These are phyloP conservation scores for Raphicerus campestris DNA, from an alignment of 2,113 vertebrate species.

Conservation along the genomic window DNA sequence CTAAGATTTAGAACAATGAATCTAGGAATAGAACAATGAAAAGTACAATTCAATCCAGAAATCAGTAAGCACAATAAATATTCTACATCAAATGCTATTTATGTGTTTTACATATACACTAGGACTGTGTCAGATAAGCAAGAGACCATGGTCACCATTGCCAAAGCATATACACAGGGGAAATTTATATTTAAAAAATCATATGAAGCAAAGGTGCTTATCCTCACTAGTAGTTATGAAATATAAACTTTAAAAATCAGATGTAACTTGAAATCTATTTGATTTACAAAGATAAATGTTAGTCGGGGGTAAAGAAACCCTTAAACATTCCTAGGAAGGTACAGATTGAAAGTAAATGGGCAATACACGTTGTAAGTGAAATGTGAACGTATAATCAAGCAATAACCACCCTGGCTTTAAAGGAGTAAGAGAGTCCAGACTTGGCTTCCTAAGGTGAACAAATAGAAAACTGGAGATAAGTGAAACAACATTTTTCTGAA, in stretches of 20 bases:
- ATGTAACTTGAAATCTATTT: neutral
- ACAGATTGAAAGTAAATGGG: neutral
- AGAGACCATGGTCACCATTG: neutral
- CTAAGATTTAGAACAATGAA: neutral
- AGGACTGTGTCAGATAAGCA: neutral
- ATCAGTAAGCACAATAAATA: neutral
- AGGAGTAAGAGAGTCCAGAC: neutral
- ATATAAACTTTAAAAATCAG: neutral
- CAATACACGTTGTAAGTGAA: neutral
- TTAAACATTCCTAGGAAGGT: neutral
- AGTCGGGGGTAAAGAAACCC: neutral
- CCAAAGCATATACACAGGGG: neutral
- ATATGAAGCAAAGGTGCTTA: neutral
- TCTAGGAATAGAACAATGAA: neutral
- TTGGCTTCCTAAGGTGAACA: neutral
- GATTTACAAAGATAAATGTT: neutral
- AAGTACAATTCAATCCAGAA: neutral
- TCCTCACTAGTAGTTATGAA: constrained; percentile 6
- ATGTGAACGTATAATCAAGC: neutral
- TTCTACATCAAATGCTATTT: neutral
- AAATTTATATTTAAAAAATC: neutral
- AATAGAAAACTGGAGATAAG: neutral
- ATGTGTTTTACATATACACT: neutral
- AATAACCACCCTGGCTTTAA: neutral
- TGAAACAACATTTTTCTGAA: neutral